A percentile compares a stretch with the other conserved stretches of the same genome.
Evolutionary conservation across 2,113 vertebrate genomes (phyloP).

Genomic region (Trochalopteron elliotii): DNA sequence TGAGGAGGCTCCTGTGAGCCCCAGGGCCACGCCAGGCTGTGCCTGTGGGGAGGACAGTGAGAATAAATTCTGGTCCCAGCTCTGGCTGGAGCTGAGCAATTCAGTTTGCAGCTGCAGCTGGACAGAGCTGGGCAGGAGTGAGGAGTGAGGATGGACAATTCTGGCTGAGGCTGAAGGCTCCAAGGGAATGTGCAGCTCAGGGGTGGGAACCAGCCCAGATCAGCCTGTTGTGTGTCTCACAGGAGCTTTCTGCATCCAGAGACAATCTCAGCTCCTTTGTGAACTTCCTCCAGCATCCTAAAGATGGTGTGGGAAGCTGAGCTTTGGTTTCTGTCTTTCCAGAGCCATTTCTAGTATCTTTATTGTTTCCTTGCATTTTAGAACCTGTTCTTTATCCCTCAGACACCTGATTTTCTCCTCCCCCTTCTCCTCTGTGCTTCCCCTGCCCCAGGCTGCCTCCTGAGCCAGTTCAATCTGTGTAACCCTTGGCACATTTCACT

Average conservation of each 20-base stretch:
- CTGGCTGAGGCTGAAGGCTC: neutral
- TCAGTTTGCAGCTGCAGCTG: neutral
- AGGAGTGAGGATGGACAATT: no score
- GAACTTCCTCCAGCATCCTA: neutral
- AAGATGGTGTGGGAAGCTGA: neutral
- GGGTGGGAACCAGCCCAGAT: fast-evolving
- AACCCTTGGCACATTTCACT: neutral
- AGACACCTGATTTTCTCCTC: neutral
- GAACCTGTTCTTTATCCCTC: neutral
- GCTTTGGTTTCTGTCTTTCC: neutral
- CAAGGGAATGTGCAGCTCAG: neutral
- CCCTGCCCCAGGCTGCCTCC: neutral
- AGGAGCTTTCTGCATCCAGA: neutral
- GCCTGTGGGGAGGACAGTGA: neutral
- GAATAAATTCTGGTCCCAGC: neutral
- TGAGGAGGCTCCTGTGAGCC: neutral
- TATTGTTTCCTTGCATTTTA: neutral
- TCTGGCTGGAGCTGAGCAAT: neutral
- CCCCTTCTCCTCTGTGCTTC: neutral
- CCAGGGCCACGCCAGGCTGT: neutral
- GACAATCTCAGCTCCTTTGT: neutral
- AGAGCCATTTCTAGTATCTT: neutral
- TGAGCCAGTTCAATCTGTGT: neutral
- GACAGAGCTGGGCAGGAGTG: neutral
- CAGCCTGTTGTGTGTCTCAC: neutral